These are phyloP conservation scores for Leptinotarsa peninsularis DNA, from an alignment of 2,888 invertebrate species.

Conservation along the genomic window DNA sequence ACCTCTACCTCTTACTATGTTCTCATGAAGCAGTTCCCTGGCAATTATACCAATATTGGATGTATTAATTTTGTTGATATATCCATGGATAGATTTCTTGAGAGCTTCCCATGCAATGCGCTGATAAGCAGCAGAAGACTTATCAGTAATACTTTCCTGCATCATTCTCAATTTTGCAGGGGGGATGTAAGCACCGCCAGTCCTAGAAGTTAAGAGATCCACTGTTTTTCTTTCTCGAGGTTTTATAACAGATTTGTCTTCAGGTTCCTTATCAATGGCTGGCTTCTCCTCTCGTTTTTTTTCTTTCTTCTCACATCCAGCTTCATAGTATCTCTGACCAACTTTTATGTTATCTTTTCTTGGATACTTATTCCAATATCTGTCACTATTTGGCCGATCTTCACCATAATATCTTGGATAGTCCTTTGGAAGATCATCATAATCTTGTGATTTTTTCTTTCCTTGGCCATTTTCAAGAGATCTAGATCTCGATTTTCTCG, in stretches of 20 bases:
- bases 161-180: conserved; percentile 95
- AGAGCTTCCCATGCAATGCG: conserved; percentile 98
- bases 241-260: conserved; percentile 58
- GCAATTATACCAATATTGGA: conserved; percentile 94
- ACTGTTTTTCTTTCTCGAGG: conserved; percentile 67
- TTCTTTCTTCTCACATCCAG: conserved; percentile 16
- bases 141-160: conserved; percentile 96
- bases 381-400: conserved; percentile 59
- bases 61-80: conserved; percentile 97
- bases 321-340: conserved; percentile 54
- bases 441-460: conserved; percentile 25
- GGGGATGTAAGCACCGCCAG: conserved; percentile 97
- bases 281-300: conserved; percentile 18
- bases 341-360: conserved; percentile 59
- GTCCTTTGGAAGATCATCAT: conserved; percentile 28
- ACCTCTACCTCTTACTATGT: conserved; percentile 95
- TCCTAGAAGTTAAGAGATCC: conserved; percentile 83
- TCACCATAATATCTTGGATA: conserved; percentile 61
- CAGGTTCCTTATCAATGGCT: conserved; percentile 44
- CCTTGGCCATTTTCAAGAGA: conserved; percentile 36
- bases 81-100: conserved; percentile 98
- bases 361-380: conserved; percentile 65
- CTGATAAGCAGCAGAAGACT: conserved; percentile 94
- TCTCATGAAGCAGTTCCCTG: conserved; percentile 91
- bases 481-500: conserved; percentile 42